Base-by-base conservation (phyloP, 2,888 invertebrate species). In the Tinea pellionella region DNA sequence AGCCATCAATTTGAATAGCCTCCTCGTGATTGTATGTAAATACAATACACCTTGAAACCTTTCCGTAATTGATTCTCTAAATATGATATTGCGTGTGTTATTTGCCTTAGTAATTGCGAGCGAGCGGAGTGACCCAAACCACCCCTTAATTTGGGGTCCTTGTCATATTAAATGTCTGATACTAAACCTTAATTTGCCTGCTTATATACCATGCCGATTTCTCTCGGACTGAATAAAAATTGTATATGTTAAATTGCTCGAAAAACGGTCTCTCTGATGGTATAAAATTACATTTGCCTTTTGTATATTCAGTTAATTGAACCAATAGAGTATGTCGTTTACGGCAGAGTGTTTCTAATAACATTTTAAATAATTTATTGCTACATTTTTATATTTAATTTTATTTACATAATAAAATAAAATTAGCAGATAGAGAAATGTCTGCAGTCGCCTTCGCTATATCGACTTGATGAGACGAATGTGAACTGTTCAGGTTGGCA, bases 51-150 rank as follows among this genome's bases (percentile, higher is more conserved):
- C 61, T 61, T 37, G 59, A 62, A 51, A 57, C 60, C 61, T 43
- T 37, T 60, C 63, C 61, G 65, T 70, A 75, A 78, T 76, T 74
- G 75, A 73, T 76, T 75, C 70, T 67, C 71, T 76, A 76, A 76
- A 74, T 76, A 72, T 71, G 67, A 69, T 73, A 74, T 78, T 70
- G 78, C 78, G 77, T 77, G 77, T 65, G 62, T 64, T 67, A 37
- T 68, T 70, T 64, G 64, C 37, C 32, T 37, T 37, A 12, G 58
- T 58, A 58, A 58, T 58, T 58, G 58, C 37, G 55, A 24, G 55
- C 29, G 55, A 29, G 47, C 13, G 15, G 47, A 47, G 12, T 47
- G 47, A 15, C 47, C 47, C 47, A 47, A 47, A 18, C 18, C 18
- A n/a, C 47, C 47, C 47, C 18, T 47, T 16, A 47, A 16, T 47